phyloP scores from a whole-genome alignment of 2,113 vertebrate species.

The Peromyscus maniculatus region DNA sequence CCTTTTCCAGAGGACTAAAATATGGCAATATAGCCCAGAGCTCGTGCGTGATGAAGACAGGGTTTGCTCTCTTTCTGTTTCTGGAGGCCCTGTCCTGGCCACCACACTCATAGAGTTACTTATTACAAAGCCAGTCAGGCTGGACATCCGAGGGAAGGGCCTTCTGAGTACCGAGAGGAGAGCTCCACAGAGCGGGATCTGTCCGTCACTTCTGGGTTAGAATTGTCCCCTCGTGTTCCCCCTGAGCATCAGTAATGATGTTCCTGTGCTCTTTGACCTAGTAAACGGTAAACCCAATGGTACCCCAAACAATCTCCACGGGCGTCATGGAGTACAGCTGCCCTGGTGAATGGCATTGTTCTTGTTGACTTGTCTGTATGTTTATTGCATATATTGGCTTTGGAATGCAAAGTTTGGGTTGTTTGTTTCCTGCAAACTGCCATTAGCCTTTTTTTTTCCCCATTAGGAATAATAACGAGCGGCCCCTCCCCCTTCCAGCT shows the following conservation, averaged over 20 bases:
- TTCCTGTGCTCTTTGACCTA: neutral
- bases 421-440: slow-evolving; percentile 9
- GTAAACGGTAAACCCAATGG: neutral
- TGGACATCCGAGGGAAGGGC: neutral
- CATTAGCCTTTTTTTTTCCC: neutral
- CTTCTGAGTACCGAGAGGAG: neutral
- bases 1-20: neutral
- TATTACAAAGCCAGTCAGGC: neutral
- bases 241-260: neutral
- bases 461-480: neutral
- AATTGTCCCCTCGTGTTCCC: neutral
- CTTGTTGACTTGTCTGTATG: slow-evolving; percentile 23
- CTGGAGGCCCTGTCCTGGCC: neutral
- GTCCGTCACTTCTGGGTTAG: neutral
- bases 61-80: neutral
- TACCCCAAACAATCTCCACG: neutral
- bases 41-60: neutral
- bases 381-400: neutral
- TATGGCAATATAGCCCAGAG: neutral
- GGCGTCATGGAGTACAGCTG: neutral
- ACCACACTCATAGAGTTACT: neutral
- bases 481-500: neutral
- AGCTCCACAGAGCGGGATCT: neutral
- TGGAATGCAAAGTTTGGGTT: slow-evolving; percentile 15
- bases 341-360: neutral